Percentiles rank a stretch among this genome's conserved stretches.
phyloP scores from a whole-genome alignment of 2,113 vertebrate genomes.

The Hyperopisus bebe region DNA sequence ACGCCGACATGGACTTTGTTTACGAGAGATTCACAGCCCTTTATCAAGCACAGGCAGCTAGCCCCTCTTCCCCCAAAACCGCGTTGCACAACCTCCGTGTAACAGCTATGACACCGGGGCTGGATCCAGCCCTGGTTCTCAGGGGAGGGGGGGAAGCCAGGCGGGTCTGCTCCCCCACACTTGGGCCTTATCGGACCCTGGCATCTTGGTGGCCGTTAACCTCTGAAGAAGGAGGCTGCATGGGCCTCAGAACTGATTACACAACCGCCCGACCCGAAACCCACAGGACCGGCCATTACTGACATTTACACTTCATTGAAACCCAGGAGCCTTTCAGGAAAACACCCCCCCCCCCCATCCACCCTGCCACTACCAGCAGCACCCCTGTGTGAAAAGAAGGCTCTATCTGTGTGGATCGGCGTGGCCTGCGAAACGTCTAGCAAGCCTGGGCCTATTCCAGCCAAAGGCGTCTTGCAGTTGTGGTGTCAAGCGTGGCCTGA shows the following conservation, averaged over 20 bases:
- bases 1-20: neutral
- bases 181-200: conserved; percentile 54
- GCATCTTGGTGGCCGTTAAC: conserved; percentile 53
- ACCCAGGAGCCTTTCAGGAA: neutral
- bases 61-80: conserved; percentile 33
- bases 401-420: neutral
- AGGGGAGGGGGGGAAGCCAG: conserved; percentile 49
- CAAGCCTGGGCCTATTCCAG: conserved; percentile 9
- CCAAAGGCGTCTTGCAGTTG: neutral
- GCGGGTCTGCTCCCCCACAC: conserved; percentile 33
- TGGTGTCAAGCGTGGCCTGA: neutral
- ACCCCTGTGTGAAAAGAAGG: neutral
- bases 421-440: neutral
- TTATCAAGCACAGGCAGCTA: neutral
- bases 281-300: conserved; percentile 30
- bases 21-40: neutral
- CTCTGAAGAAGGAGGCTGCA: conserved; percentile 51
- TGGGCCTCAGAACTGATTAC: conserved; percentile 22
- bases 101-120: conserved; percentile 26
- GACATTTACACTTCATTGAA: conserved; percentile 14
- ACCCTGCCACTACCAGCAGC: neutral
- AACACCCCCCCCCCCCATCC: neutral
- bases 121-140: conserved; percentile 22
- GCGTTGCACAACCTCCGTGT: conserved; percentile 40
- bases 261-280: conserved; percentile 40